phyloP scores from a whole-genome alignment of 2,888 invertebrate species.

The Cynaeus angustus region DNA sequence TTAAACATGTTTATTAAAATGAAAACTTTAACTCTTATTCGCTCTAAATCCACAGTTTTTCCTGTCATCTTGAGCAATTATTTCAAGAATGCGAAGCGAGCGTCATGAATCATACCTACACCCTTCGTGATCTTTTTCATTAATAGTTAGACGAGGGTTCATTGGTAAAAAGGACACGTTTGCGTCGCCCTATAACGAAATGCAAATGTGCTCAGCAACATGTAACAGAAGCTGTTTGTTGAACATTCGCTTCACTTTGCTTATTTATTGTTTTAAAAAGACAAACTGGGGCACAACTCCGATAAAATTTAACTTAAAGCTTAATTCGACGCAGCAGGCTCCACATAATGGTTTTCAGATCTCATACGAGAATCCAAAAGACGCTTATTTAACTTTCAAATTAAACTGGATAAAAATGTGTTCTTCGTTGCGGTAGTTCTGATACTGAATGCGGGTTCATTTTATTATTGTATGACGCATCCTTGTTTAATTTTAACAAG shows the following conservation, averaged over 20 bases:
- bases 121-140: slow-evolving; percentile 21
- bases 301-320: slow-evolving; percentile 8
- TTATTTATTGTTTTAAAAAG: slow-evolving; percentile 6
- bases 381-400: slow-evolving; percentile 7
- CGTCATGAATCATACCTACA: background rate
- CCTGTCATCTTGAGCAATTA: no score
- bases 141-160: slow-evolving; percentile 9
- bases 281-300: background rate
- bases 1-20: no score
- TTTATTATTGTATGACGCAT: no score
- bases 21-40: no score
- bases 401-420: background rate
- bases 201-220: slow-evolving; percentile 28
- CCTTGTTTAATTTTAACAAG: no score
- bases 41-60: no score
- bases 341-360: background rate
- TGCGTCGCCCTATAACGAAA: slow-evolving; percentile 14
- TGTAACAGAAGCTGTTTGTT: slow-evolving; percentile 3
- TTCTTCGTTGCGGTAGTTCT: no score
- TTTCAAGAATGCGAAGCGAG: no score
- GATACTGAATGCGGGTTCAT: no score
- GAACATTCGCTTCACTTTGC: background rate
- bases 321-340: background rate
- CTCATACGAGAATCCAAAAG: background rate
- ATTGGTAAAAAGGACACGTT: slow-evolving; percentile 29